Base-by-base conservation (phyloP, 1,140 invertebrate species). In the Pseudomyrmex sp. region DNA sequence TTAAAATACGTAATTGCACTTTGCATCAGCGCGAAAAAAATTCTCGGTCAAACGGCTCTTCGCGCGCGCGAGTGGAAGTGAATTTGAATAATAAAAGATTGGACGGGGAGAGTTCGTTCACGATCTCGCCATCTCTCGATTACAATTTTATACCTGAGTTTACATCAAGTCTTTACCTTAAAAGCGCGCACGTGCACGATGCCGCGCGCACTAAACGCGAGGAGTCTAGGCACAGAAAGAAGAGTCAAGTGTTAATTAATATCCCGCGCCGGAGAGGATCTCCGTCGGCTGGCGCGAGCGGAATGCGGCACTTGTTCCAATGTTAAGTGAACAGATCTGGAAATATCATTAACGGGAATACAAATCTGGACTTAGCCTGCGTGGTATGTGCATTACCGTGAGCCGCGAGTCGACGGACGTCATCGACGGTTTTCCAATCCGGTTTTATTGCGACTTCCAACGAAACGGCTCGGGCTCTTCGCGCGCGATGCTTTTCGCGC, bases 321-420 rank as follows among this genome's bases (percentile, higher is more conserved):
- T 15, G 79, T 77, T 50, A n/a, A 13, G 35, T 61, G 48, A 87
- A 87, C 85, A 87, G 85, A 88, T 88, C 85, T 88, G 86, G 85
- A 88, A 87, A 83, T 88, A 88, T 88, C 85, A 68, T 84, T 87
- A 88, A 84, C 85, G 86, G 86, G 86, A 88, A 88, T 88, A 74
- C 86, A 88, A 88, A 88, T 88, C 86, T 87, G 65, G 80, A 79
- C 86, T 88, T 88, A 87, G 74, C 73, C 68, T 46, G 35, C 65
- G 80, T 26, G 82, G 66, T 69, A 82, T 74, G 84, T 59, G 44
- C 69, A 62, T 54, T 50, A 26, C 61, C 65, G n/a, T 15, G 20
- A 46, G n/a, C 62, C 35, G 35, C 5, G 35, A 35, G 35, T 58
- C 59, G 68, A 56, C 79, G 61, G 46, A 87, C 80, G 85, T 88